Percentiles rank a stretch among this genome's conserved stretches.
Conservation (phyloP, 2,113 vertebrate species). For the Cygnus buccinator region DNA sequence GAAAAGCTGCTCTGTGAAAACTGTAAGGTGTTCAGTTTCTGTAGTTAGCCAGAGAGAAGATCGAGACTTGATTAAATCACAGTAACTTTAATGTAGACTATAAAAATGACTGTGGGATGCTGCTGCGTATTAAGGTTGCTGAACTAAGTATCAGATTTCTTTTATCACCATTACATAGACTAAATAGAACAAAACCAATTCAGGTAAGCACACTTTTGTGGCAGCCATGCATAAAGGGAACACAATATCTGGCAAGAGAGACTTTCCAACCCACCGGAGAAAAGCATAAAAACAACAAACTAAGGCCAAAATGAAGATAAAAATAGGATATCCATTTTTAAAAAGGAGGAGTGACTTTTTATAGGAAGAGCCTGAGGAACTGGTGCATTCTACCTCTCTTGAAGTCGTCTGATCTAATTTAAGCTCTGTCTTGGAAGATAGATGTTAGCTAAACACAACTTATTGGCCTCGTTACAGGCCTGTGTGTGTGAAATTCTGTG, state of each 20-base stretch:
- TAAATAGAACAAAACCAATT: rapidly evolving
- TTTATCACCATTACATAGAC: background rate
- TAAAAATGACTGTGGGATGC: background rate
- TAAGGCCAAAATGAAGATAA: background rate
- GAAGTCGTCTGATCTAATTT: background rate
- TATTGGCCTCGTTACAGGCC: rapidly evolving
- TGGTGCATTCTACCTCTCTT: background rate
- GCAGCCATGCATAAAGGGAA: background rate
- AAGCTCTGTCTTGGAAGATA: rapidly evolving
- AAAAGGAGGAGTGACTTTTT: background rate
- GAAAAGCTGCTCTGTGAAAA: background rate
- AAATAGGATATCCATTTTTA: background rate
- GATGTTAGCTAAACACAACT: background rate
- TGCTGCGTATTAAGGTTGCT: background rate
- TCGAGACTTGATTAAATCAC: background rate
- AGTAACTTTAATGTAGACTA: background rate
- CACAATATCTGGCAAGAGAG: rapidly evolving
- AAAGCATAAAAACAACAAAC: background rate
- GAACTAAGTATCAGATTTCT: background rate
- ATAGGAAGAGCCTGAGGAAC: background rate
- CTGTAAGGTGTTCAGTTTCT: background rate
- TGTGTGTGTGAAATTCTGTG: background rate
- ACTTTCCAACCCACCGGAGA: background rate
- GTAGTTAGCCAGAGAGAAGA: background rate
- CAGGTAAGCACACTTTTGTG: background rate